Percentiles rank a stretch among this genome's conserved stretches.
Evolutionary conservation across 2,113 vertebrate species (phyloP).

Genomic region (Odocoileus virginianus): DNA sequence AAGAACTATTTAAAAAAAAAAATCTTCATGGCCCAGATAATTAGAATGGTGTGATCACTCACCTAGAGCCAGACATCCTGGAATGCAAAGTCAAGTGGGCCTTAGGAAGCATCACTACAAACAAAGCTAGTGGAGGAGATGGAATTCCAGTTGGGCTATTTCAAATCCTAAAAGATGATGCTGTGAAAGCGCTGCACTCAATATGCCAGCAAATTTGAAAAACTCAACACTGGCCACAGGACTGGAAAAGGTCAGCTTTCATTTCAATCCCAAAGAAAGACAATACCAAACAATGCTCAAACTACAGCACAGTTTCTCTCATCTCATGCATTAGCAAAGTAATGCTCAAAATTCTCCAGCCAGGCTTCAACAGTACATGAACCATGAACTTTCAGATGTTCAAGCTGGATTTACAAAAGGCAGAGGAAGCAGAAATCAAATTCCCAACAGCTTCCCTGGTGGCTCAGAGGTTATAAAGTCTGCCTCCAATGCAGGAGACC

Average conservation of each 20-base stretch:
- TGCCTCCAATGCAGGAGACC: no score
- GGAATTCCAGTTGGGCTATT: background rate
- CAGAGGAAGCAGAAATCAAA: background rate
- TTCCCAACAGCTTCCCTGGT: background rate
- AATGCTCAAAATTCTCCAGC: background rate
- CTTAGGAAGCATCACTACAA: background rate
- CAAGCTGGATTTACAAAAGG: background rate
- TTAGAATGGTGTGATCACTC: background rate
- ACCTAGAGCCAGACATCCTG: background rate
- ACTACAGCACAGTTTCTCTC: background rate
- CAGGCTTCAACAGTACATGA: background rate
- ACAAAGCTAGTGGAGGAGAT: background rate
- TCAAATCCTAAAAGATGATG: background rate
- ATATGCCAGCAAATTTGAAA: background rate
- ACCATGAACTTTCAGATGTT: background rate
- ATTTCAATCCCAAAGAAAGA: background rate
- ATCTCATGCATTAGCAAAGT: background rate
- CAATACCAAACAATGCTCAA: background rate
- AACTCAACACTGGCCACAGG: background rate
- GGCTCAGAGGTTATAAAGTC: no score
- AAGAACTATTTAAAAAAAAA: background rate
- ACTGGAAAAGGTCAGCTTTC: background rate
- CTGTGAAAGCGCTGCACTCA: background rate
- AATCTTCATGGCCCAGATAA: background rate
- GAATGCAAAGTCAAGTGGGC: background rate